These are phyloP conservation scores for Whitmania pigra DNA, from an alignment of 1,140 invertebrate genomes.

Conservation along the genomic window DNA sequence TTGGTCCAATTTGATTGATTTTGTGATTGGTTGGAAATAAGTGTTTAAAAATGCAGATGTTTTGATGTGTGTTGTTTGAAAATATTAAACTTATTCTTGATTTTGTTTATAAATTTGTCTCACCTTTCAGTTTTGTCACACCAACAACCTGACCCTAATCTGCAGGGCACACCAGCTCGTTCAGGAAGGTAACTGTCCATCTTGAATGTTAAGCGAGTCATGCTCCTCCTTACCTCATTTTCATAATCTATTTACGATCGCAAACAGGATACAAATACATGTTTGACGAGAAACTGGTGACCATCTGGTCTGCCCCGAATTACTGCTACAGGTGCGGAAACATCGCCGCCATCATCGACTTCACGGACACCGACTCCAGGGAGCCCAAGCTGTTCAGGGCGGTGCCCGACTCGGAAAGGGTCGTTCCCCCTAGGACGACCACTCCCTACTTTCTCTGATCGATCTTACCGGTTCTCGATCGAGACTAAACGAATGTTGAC, in stretches of 20 bases:
- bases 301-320: conserved; percentile 99
- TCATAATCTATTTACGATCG: background rate
- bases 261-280: conserved; percentile 89
- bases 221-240: too few species aligned
- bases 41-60: too few species aligned
- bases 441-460: conserved; percentile 86
- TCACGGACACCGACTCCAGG: conserved; percentile 65
- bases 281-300: conserved; percentile 95
- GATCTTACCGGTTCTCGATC: conserved; percentile 23
- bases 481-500: background rate
- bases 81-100: too few species aligned
- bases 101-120: conserved; percentile 22
- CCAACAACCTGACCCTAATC: conserved; percentile 97
- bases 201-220: background rate
- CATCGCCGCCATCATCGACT: conserved; percentile 91
- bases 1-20: conserved; percentile 24
- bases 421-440: conserved; percentile 75
- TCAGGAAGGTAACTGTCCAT: conserved; percentile 60
- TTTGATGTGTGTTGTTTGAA: too few species aligned
- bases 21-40: too few species aligned
- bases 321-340: conserved; percentile 99
- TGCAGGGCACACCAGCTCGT: conserved; percentile 96
- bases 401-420: conserved; percentile 78
- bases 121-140: conserved; percentile 86
- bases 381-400: conserved; percentile 79